A percentile compares a stretch with the other conserved stretches of the same genome.
Conservation (phyloP, 1,140 invertebrate genomes). For the Cephus cinctus region DNA sequence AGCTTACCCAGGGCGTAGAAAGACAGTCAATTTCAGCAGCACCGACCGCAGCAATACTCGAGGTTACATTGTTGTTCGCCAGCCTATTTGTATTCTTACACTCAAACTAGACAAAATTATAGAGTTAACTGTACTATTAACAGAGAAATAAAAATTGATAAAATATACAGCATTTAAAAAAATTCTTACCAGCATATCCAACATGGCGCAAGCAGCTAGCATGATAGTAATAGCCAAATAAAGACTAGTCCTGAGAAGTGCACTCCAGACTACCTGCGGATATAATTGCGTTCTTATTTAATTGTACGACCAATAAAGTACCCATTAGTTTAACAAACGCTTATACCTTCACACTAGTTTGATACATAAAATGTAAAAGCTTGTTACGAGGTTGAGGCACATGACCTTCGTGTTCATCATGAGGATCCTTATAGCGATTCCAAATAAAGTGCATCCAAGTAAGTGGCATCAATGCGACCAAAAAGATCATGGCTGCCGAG, state of each 20-base stretch:
- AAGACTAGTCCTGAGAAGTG: constrained; percentile 61
- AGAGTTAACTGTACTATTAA: no score
- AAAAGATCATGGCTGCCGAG: constrained; percentile 45
- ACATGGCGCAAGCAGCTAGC: constrained; percentile 64
- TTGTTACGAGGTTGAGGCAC: constrained; percentile 51
- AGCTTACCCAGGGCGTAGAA: constrained; percentile 66
- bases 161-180: constrained; percentile 1
- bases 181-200: constrained; percentile 61
- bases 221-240: constrained; percentile 67
- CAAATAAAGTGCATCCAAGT: constrained; percentile 67
- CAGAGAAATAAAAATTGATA: constrained; percentile 21
- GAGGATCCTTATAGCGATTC: constrained; percentile 56
- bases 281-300: no score
- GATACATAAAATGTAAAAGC: constrained; percentile 53
- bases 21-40: constrained; percentile 32
- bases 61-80: constrained; percentile 32
- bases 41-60: constrained; percentile 22
- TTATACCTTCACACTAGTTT: constrained; percentile 44
- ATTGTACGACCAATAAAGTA: no score
- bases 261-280: constrained; percentile 63
- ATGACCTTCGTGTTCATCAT: constrained; percentile 46
- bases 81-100: constrained; percentile 34
- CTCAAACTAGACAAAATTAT: constrained; percentile 42
- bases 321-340: no score
- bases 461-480: constrained; percentile 61